Evolutionary conservation across 2,113 vertebrate genomes (phyloP).

Genomic region (Rhipidura dahli): DNA sequence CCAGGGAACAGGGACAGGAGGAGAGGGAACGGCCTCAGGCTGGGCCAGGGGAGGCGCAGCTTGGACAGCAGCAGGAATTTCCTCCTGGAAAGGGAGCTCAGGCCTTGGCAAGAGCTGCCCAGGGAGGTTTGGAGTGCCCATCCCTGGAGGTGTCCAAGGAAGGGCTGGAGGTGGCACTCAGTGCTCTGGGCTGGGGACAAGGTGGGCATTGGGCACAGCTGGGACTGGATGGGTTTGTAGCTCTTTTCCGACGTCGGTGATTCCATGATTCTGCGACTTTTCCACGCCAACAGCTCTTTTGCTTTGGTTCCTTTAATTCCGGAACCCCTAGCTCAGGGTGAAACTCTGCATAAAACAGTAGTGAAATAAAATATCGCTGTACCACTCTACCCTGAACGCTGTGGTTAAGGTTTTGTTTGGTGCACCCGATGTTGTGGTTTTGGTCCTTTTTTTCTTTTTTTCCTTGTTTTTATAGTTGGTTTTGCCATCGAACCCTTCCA

Average conservation of each 20-base stretch:
- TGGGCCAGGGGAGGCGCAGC: neutral
- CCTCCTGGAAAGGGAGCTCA: neutral
- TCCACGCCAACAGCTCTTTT: rapidly evolving
- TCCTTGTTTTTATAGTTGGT: rapidly evolving
- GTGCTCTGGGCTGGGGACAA: neutral
- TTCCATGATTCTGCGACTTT: neutral
- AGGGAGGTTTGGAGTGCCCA: neutral
- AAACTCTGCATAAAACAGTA: neutral
- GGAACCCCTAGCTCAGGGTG: neutral
- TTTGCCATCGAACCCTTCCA: neutral
- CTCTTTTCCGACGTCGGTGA: rapidly evolving
- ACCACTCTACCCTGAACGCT: rapidly evolving
- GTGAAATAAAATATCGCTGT: too few species aligned
- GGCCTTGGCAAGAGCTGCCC: neutral
- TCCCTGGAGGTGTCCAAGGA: neutral
- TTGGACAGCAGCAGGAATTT: neutral
- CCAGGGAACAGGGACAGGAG: neutral
- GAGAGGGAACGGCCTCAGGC: neutral
- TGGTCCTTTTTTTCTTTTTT: too few species aligned
- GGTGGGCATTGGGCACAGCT: neutral
- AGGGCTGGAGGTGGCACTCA: neutral
- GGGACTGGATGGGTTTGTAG: rapidly evolving
- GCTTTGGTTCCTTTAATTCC: neutral
- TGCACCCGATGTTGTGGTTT: neutral
- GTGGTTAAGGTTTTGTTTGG: neutral